Percentiles rank a stretch among this genome's conserved stretches.
Evolutionary conservation across 2,797 vertebrate species (phyloP).

Genomic region (Rhabdophis nuchalis): DNA sequence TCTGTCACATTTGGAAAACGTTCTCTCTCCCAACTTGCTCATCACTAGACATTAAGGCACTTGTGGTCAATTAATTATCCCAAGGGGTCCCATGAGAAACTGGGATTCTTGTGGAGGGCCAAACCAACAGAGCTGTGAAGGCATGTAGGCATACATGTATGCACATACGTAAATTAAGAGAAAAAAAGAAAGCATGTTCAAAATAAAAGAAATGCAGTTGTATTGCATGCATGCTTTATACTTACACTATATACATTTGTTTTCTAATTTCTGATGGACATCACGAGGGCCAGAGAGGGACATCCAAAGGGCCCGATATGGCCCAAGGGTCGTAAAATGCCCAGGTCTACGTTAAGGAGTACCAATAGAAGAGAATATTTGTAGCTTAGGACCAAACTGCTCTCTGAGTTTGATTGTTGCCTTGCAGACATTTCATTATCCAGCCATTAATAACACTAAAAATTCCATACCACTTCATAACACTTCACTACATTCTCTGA

Average conservation of each 20-base stretch:
- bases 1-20: not conserved
- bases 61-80: not conserved
- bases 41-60: not conserved
- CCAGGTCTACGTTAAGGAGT: not conserved
- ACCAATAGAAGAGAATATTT: not conserved
- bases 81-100: not conserved
- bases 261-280: not conserved
- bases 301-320: not conserved
- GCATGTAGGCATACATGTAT: not conserved
- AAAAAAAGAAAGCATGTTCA: not conserved
- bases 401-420: not conserved
- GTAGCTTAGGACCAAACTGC: not conserved
- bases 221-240: not conserved
- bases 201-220: not conserved
- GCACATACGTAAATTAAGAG: not conserved
- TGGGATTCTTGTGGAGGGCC: not conserved
- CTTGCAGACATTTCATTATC: not conserved
- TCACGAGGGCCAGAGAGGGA: not conserved
- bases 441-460: not conserved
- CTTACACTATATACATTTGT: not conserved
- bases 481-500: not conserved
- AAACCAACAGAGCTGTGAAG: not conserved
- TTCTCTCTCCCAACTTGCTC: not conserved
- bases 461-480: not conserved
- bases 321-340: not conserved